These are phyloP conservation scores for Drosophila leonis DNA, from an alignment of 2,888 invertebrate genomes.

Conservation along the genomic window DNA sequence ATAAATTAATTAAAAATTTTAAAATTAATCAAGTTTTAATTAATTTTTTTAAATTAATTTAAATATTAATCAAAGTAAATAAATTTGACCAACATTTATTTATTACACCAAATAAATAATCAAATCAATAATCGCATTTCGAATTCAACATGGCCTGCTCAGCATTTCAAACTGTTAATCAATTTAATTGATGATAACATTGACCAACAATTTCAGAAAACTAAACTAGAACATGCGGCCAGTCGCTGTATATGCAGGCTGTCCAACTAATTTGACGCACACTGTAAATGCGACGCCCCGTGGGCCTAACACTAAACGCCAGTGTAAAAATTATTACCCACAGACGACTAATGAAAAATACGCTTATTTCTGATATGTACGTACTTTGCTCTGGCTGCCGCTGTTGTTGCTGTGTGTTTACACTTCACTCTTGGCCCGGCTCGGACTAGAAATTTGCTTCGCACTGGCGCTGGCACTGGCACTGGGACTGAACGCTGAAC, in stretches of 20 bases:
- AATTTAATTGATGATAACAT: slow-evolving; percentile 36
- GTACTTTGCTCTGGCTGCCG: slow-evolving; percentile 72
- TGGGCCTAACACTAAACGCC: slow-evolving; percentile 53
- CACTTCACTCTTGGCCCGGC: slow-evolving; percentile 61
- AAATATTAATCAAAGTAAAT: not conserved
- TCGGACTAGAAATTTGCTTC: slow-evolving; percentile 54
- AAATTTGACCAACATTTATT: not conserved
- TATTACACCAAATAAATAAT: not conserved
- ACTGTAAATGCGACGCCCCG: slow-evolving; percentile 59
- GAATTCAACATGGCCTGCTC: not conserved
- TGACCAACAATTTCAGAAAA: slow-evolving; percentile 1
- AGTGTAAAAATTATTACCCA: slow-evolving; percentile 65
- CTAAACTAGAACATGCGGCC: not conserved
- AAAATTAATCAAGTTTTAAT: not conserved
- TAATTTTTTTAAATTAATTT: not conserved
- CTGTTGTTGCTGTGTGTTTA: slow-evolving; percentile 38
- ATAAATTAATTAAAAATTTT: too few species aligned
- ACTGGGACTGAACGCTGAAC: slow-evolving; percentile 68
- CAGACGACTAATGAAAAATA: slow-evolving; percentile 72
- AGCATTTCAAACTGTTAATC: slow-evolving; percentile 20
- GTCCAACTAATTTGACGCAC: slow-evolving; percentile 47
- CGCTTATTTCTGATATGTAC: slow-evolving; percentile 65
- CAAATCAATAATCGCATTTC: slow-evolving; percentile 6
- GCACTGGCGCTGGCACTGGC: slow-evolving; percentile 51
- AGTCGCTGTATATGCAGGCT: not conserved